Percentiles rank a stretch among this genome's conserved stretches.
These are phyloP conservation scores for Labeo calbasu DNA, from an alignment of 2,797 vertebrate genomes.

Conservation along the genomic window DNA sequence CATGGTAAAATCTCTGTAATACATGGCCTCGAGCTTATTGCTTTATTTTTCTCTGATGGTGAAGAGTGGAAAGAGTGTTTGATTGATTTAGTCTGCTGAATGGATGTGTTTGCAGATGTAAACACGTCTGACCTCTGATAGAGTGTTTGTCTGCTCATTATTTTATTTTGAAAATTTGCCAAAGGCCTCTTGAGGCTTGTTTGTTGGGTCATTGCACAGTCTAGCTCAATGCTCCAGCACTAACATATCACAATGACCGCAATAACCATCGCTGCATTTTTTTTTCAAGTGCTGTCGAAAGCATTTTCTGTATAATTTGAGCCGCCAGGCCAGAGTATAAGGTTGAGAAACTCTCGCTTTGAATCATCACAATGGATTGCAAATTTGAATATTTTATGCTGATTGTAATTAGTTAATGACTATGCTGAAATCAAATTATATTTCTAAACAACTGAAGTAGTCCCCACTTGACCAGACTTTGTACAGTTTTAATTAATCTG, in stretches of 20 bases:
- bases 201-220: neutral
- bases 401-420: slow-evolving; percentile 47
- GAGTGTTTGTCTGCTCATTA: slow-evolving; percentile 2
- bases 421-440: slow-evolving; percentile 34
- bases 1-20: neutral
- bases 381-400: slow-evolving; percentile 23
- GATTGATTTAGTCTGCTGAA: slow-evolving; percentile 20
- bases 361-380: slow-evolving; percentile 3
- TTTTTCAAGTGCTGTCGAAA: slow-evolving; percentile 1
- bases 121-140: neutral
- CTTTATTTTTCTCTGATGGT: slow-evolving; percentile 12
- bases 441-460: slow-evolving; percentile 35
- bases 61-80: neutral
- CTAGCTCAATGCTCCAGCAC: slow-evolving; percentile 13
- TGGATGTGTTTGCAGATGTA: neutral
- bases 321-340: neutral
- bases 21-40: neutral
- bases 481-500: slow-evolving; percentile 42
- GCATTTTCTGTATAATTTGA: slow-evolving; percentile 11
- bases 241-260: neutral
- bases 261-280: neutral
- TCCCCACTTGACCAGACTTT: slow-evolving; percentile 38
- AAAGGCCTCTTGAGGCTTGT: slow-evolving; percentile 2
- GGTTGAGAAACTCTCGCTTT: slow-evolving; percentile 24
- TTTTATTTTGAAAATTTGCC: slow-evolving; percentile 17